Conservation (phyloP, 2,797 vertebrate genomes). For the Syngnathus rostellatus region DNA sequence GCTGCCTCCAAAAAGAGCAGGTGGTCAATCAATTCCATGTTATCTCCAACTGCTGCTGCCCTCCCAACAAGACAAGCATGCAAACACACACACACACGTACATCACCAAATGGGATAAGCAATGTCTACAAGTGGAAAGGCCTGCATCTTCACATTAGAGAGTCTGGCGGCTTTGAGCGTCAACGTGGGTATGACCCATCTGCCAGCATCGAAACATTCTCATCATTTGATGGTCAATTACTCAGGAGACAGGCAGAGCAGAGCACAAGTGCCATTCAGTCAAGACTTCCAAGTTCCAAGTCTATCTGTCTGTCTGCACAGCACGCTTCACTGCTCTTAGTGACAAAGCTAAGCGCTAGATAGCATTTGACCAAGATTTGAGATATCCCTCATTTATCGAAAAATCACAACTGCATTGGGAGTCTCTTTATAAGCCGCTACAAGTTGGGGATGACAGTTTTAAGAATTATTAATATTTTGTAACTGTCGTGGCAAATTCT, state of each 20-base stretch:
- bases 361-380: background rate
- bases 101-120: constrained; percentile 25
- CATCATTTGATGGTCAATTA: constrained; percentile 64
- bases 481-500: too few relatives aligned
- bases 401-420: background rate
- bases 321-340: background rate
- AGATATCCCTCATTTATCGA: constrained; percentile 1
- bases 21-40: constrained; percentile 57
- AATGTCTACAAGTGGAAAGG: constrained; percentile 26
- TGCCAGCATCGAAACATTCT: constrained; percentile 53
- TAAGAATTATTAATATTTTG: too few relatives aligned
- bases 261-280: constrained; percentile 50
- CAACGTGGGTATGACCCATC: constrained; percentile 45
- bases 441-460: too few relatives aligned
- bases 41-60: constrained; percentile 47
- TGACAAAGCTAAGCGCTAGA: constrained; percentile 2
- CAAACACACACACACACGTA: background rate
- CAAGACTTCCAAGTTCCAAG: constrained; percentile 28
- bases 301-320: constrained; percentile 38
- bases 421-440: too few relatives aligned
- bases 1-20: constrained; percentile 51
- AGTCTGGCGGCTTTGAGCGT: constrained; percentile 19
- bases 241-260: constrained; percentile 54
- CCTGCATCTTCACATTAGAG: constrained; percentile 14
- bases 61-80: constrained; percentile 9